Conservation (phyloP, 2,797 vertebrate genomes). For the Ambastaia sidthimunki region DNA sequence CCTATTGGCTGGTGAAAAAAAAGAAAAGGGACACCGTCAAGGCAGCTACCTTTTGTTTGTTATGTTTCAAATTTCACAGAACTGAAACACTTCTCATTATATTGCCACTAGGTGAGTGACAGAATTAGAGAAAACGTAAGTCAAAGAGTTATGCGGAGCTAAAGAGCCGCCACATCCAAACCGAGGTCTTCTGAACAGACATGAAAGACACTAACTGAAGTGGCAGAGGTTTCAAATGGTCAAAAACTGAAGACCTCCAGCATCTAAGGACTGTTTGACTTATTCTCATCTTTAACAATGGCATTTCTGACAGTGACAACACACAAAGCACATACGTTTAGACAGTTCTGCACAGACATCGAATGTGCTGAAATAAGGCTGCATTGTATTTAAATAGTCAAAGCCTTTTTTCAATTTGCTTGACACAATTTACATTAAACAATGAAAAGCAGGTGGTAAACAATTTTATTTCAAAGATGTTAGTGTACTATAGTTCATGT, state of each 20-base stretch:
- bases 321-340: neutral
- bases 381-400: neutral
- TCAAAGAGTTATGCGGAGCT: conserved; percentile 39
- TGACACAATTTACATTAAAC: too few relatives aligned
- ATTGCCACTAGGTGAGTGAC: conserved; percentile 66
- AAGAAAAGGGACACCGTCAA: conserved; percentile 57
- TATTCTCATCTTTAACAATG: conserved; percentile 57
- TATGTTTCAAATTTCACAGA: conserved; percentile 77
- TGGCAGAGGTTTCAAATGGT: conserved; percentile 56
- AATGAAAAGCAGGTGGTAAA: too few relatives aligned
- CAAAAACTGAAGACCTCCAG: conserved; percentile 57
- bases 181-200: conserved; percentile 57
- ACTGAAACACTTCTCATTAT: conserved; percentile 76
- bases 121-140: conserved; percentile 65
- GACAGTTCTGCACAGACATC: neutral
- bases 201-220: conserved; percentile 63
- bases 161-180: conserved; percentile 47
- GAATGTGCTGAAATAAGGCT: neutral
- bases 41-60: conserved; percentile 71
- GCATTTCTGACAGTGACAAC: neutral
- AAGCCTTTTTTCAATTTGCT: neutral
- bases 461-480: too few relatives aligned
- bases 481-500: too few relatives aligned
- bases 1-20: conserved; percentile 67
- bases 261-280: conserved; percentile 35